Base-by-base conservation (phyloP, 2,888 invertebrate genomes). In the Drosophila yooni region DNA sequence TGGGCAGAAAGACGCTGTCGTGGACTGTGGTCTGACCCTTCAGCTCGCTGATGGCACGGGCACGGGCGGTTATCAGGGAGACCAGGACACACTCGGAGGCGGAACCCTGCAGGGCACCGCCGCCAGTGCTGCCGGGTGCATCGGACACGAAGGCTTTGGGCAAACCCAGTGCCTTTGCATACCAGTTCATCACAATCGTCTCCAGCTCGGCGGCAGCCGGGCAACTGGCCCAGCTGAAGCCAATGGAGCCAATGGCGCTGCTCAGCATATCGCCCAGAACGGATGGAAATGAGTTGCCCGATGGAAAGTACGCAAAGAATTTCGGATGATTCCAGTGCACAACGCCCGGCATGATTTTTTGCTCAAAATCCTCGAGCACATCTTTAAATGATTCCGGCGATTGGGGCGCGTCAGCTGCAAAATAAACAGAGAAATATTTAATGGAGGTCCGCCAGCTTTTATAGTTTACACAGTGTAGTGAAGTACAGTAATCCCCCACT, bases 241-340 rank as follows among this genome's bases (percentile, higher is more conserved):
- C 98, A 81, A 98, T 97, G 88, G 97, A 97, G 25, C 97, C 98
- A 61, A 98, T 96, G 18, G 97, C 97, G 92, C 97, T 97, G 25
- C 96, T 95, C 43, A 98, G 93, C 97, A 98, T 97, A 92, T 98
- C 98, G 3, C 96, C 98, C 70, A 98, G 94, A 64, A 98, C 97
- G 18, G 98, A 97, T 10, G 98, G 98, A 92, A 95, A 98, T 0
- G 97, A 97, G 93, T 98, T 97, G 52, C 98, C 98, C 11, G 98
- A 96, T 3, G 98, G 98, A 92, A 98, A 98, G 92, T 98, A 98
- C 11, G 98, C 98, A 92, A 98, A 98, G 93, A 98, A 98, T 77
- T 97, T 94, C 0, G 98, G 98, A 94, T 98, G 98, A 92, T 98
- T 98, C 98, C 98, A 98, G 91, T 98, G 97, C 0, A 98, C 97